Percentiles rank a stretch among this genome's conserved stretches.
Conservation (phyloP, 2,888 invertebrate species). For the Antitype chi region DNA sequence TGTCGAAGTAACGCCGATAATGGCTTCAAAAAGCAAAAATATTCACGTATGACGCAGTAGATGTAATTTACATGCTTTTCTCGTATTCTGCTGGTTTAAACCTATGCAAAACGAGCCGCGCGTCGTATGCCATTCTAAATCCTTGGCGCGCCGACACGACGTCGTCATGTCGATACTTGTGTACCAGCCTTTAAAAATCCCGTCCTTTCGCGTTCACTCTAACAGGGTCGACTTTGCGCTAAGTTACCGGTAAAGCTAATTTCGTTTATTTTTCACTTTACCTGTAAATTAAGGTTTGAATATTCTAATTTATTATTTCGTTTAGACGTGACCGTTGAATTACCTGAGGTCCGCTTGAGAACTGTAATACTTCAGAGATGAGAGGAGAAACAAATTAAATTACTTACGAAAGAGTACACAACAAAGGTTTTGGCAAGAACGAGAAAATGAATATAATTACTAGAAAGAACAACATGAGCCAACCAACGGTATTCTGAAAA, state of each 20-base stretch:
- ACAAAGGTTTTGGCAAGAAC: constrained; percentile 39
- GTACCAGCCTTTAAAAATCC: constrained; percentile 59
- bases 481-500: not conserved
- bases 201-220: constrained; percentile 61
- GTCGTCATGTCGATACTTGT: constrained; percentile 49
- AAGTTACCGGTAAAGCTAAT: constrained; percentile 77
- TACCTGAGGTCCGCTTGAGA: constrained; percentile 50
- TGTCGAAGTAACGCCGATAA: constrained; percentile 59
- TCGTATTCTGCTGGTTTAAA: constrained; percentile 59
- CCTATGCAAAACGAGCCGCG: constrained; percentile 63
- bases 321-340: constrained; percentile 62
- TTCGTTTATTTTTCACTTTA: constrained; percentile 78
- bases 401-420: constrained; percentile 48
- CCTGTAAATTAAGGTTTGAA: constrained; percentile 75
- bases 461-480: constrained; percentile 4
- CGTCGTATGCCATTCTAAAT: constrained; percentile 51
- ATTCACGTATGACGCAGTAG: constrained; percentile 58
- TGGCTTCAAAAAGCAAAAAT: constrained; percentile 62
- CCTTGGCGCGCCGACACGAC: constrained; percentile 16
- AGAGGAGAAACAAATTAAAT: constrained; percentile 58
- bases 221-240: constrained; percentile 67
- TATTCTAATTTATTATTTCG: constrained; percentile 76
- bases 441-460: constrained; percentile 35
- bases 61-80: constrained; percentile 64
- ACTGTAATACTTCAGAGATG: constrained; percentile 39